Evolutionary conservation across 92 coral and sea anemone genomes (phyloP), one percentile per base, ranked within the genome.

Genomic region (Palythoa caribaeorum): DNA sequence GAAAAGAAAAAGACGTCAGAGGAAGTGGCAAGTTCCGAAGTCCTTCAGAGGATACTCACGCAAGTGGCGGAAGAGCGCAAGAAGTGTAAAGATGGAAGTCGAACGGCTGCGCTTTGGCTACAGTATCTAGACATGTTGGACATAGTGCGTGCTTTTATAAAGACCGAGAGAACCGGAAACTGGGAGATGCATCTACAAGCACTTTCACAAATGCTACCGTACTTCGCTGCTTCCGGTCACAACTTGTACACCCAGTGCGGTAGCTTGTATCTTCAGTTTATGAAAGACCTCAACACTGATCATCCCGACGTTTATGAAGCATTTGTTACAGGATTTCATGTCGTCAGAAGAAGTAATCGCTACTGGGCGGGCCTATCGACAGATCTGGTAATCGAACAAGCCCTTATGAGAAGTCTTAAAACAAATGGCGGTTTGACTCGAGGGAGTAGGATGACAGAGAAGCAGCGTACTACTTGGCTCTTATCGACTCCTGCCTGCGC

Each of bases 141-240:
- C 57, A 73, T 91, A 38, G 80, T 91, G 14, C 83, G 88, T 8
- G 71, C 40, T 72, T 91, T 88, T 69, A 81, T 91, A 37, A 88
- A 81, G 84, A 85, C 89, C 13, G 94, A 91, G 66, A 83, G 91
- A 19, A 91, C 86, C 13, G 94, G 89, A 19, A 66, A 91, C 44
- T 91, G 91, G 89, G 69, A 35, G 7, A 88, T 88, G 16, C 92
- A 91, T 55, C 89, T 89, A 21, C 88, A 89, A 60, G 69, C n/a
- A 60, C 7, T 60, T 60, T 60, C 69, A 60, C 20, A 60, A 60
- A 89, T 85, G 94, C 68, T 89, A 44, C 90, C 92, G 38, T 92
- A 92, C 72, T 89, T 89, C 80, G 92, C 88, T 47, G 84, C 90
- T 57, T 87, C 94, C 9, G 90, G 94, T 0, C 90, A 92, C 73